A percentile compares a stretch with the other conserved stretches of the same genome.
These are phyloP conservation scores for Meandrusa payeni DNA, from an alignment of 2,888 invertebrate genomes.

Conservation along the genomic window DNA sequence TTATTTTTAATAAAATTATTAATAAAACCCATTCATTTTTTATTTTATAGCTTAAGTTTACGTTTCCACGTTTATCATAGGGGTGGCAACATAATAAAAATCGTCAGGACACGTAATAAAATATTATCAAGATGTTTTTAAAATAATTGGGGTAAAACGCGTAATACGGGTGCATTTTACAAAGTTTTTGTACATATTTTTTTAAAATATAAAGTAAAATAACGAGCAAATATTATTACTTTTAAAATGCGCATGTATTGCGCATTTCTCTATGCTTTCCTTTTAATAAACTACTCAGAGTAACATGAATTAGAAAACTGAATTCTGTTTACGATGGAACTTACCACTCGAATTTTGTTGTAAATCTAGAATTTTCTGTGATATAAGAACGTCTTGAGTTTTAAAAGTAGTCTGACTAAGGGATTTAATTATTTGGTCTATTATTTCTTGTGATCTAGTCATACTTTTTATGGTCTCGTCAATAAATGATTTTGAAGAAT, in stretches of 20 bases:
- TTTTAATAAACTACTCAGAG: no score
- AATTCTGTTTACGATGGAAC: conserved; percentile 26
- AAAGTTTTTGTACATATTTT: neutral
- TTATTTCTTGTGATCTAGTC: conserved; percentile 26
- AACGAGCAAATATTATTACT: no score
- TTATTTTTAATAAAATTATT: no score
- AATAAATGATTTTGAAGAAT: neutral
- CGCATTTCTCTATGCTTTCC: no score
- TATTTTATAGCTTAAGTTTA: no score
- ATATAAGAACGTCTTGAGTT: conserved; percentile 26
- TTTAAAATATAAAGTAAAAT: no score
- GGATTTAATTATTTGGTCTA: conserved; percentile 43
- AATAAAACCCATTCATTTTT: no score
- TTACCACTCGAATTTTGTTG: conserved; percentile 47
- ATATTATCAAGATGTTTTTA: conserved; percentile 14
- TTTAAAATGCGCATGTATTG: no score
- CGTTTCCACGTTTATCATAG: neutral
- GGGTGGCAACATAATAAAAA: conserved; percentile 10
- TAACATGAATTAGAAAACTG: no score
- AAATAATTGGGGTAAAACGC: conserved; percentile 3
- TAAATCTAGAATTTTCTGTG: conserved; percentile 37
- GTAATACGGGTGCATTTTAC: conserved; percentile 9
- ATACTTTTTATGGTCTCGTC: neutral
- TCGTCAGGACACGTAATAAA: conserved; percentile 7
- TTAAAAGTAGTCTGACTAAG: conserved; percentile 26